Base-by-base conservation (phyloP, 1,140 invertebrate genomes). In the Drosophila teissieri region DNA sequence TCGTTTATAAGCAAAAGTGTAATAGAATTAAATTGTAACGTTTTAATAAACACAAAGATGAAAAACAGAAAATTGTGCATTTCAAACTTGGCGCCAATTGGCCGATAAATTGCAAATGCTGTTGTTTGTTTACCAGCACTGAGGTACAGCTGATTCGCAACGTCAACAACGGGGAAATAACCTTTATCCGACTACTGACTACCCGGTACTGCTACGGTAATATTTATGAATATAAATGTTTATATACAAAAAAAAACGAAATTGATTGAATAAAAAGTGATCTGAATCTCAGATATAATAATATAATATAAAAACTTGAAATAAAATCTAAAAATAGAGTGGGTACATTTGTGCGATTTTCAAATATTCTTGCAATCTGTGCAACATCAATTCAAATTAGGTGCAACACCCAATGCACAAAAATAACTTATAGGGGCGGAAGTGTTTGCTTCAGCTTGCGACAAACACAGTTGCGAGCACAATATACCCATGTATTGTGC, bases 1-100 rank as follows among this genome's bases (percentile, higher is more conserved):
- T 89, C 85, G 80, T 89, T 89, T 89, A 84, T 90, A 90, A 89
- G 85, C 73, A 89, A 89, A 88, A 90, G 84, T 89, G 84, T 89
- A 89, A 89, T 89, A 89, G 84, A 78, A 74, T 89, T 89, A 80
- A 84, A 90, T 88, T 89, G 85, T 89, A 89, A 89, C 80, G 80
- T 89, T 89, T 90, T 89, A 89, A 89, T 89, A 84, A 84, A 84
- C 65, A 61, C 69, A 89, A 89, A 80, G 49, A 77, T 65, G 60
- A 70, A 76, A 80, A 80, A 42, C 52, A 22, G 40, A 39, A 0
- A 0, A 8, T 17, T 49, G 24, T n/a, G 10, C 8, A 17, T 54
- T 75, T 69, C 0, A 61, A 78, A 61, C 40, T 11, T n/a, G 1
- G 36, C 62, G 73, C 61, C 34, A 52, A 10, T 12, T n/a, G 12